A percentile compares a stretch with the other conserved stretches of the same genome.
Evolutionary conservation across 2,888 invertebrate species (phyloP).

Genomic region (Clostera curtula): DNA sequence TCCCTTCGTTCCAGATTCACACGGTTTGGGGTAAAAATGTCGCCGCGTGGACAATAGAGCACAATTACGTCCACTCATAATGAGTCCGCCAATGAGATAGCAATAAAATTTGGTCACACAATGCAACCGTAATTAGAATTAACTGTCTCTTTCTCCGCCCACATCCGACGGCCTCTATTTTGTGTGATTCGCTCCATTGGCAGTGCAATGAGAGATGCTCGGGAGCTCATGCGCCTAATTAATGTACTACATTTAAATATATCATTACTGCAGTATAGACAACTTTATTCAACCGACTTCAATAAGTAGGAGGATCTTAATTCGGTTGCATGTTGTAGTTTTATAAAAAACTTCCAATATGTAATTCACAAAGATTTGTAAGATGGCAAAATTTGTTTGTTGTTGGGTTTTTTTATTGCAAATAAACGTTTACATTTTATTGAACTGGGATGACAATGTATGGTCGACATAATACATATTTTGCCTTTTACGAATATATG

Average conservation of each 20-base stretch:
- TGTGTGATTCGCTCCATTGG: constrained; percentile 37
- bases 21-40: constrained; percentile 59
- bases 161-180: constrained; percentile 55
- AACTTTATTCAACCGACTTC: constrained; percentile 1
- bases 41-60: constrained; percentile 52
- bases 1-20: constrained; percentile 57
- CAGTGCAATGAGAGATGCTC: constrained; percentile 32
- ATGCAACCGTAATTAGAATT: constrained; percentile 70
- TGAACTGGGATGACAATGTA: no score
- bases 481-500: no score
- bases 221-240: constrained; percentile 10
- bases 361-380: no score
- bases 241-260: background rate
- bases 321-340: no score
- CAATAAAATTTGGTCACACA: constrained; percentile 70
- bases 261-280: constrained; percentile 2
- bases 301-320: no score
- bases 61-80: constrained; percentile 58
- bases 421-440: no score
- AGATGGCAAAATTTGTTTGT: no score
- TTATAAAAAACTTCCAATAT: no score
- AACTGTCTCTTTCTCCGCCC: constrained; percentile 67
- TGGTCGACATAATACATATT: no score
- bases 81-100: constrained; percentile 69
- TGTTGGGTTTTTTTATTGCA: no score